A percentile compares a stretch with the other conserved stretches of the same genome.
phyloP scores from a whole-genome alignment of 2,888 invertebrate genomes.

The Epirrhoe tristata region DNA sequence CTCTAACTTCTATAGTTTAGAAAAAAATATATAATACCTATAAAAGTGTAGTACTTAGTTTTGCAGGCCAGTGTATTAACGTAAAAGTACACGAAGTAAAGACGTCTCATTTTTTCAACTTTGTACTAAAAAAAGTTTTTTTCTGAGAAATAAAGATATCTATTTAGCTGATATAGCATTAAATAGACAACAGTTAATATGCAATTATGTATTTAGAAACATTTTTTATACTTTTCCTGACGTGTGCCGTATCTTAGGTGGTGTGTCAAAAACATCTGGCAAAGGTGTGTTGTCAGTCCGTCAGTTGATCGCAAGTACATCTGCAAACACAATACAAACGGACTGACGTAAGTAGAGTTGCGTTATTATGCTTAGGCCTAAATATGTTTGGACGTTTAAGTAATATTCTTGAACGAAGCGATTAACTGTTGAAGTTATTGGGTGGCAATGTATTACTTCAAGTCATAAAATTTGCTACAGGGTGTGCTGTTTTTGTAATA shows the following conservation, averaged over 20 bases:
- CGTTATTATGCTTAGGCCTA: background rate
- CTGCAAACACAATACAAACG: slow-evolving; percentile 10
- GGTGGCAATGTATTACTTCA: background rate
- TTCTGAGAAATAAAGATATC: too few species aligned
- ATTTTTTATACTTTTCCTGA: background rate
- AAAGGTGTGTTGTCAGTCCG: slow-evolving; percentile 12
- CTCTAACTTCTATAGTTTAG: too few species aligned
- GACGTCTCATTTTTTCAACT: too few species aligned
- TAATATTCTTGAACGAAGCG: too few species aligned
- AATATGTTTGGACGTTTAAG: slow-evolving; percentile 11
- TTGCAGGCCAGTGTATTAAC: too few species aligned
- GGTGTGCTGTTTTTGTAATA: background rate
- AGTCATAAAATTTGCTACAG: background rate
- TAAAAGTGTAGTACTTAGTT: too few species aligned
- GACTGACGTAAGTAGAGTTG: background rate
- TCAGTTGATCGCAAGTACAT: slow-evolving; percentile 20
- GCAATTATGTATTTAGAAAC: too few species aligned
- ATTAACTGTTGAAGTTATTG: slow-evolving; percentile 14
- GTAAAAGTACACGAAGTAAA: too few species aligned
- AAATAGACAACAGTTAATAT: too few species aligned
- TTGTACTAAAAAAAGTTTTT: too few species aligned
- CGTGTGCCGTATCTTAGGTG: slow-evolving; percentile 1
- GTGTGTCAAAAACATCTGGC: slow-evolving; percentile 17
- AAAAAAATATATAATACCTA: too few species aligned
- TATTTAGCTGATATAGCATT: too few species aligned